A percentile compares a stretch with the other conserved stretches of the same genome.
These are phyloP conservation scores for Mustela lutreola DNA, from an alignment of 2,113 vertebrate species.

Conservation along the genomic window DNA sequence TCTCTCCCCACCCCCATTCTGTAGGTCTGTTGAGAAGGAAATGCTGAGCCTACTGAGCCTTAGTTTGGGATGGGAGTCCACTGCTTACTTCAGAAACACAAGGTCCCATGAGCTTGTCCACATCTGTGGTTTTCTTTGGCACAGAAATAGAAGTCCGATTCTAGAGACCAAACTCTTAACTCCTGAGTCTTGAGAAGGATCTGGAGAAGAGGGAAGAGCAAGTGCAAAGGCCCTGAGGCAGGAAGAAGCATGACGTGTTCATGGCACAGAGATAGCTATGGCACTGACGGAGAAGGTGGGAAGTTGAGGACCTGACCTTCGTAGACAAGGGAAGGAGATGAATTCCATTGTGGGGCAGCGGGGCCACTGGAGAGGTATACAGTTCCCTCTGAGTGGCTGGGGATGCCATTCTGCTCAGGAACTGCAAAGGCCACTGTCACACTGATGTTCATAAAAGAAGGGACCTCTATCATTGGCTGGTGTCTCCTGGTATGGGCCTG, in stretches of 20 bases:
- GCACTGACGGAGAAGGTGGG: neutral
- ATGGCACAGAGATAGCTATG: neutral
- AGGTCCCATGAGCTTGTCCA: neutral
- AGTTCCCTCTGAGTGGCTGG: neutral
- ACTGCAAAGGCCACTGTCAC: neutral
- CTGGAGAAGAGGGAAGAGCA: neutral
- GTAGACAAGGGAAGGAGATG: neutral
- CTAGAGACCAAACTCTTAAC: neutral
- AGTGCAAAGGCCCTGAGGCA: neutral
- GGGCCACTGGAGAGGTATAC: neutral
- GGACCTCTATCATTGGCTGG: neutral
- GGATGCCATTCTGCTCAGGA: neutral
- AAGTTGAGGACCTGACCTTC: neutral
- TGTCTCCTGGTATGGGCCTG: neutral
- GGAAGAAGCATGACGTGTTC: neutral
- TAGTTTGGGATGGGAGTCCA: neutral
- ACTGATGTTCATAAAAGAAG: neutral
- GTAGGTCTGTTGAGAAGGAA: neutral
- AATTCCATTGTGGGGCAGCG: neutral
- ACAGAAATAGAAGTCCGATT: neutral
- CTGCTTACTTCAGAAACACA: neutral
- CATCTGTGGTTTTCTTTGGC: neutral
- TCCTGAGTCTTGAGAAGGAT: neutral
- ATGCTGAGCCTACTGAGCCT: neutral
- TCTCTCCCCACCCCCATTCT: neutral